Conservation (phyloP, 2,113 vertebrate genomes). For the Aythya baeri region DNA sequence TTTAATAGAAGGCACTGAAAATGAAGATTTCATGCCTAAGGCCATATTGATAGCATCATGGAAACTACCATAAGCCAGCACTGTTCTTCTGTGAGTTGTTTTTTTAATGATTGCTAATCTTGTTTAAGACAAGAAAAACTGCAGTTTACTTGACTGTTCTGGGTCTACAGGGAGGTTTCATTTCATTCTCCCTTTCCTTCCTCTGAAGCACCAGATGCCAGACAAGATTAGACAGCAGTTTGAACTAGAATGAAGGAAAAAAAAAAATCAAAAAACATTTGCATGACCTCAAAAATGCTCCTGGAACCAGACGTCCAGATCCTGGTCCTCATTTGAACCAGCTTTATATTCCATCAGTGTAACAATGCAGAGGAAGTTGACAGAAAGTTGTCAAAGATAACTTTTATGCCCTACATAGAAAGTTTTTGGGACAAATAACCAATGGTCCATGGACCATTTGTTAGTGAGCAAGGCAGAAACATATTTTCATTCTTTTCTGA, state of each 20-base stretch:
- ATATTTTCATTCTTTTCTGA: neutral
- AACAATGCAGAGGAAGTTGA: neutral
- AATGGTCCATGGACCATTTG: neutral
- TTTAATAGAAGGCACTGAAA: slow-evolving; percentile 2
- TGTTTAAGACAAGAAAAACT: slow-evolving; percentile 6
- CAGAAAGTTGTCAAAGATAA: neutral
- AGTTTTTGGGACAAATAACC: neutral
- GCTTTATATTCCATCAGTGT: neutral
- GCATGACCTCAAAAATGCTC: slow-evolving; percentile 6
- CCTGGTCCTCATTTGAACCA: slow-evolving; percentile 16
- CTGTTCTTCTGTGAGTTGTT: neutral
- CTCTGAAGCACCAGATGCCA: slow-evolving; percentile 39
- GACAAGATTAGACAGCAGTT: slow-evolving; percentile 38
- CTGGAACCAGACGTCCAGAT: neutral
- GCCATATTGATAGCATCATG: neutral
- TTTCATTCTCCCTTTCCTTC: slow-evolving; percentile 20
- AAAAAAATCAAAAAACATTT: neutral
- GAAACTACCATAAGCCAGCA: neutral
- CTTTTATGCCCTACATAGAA: neutral
- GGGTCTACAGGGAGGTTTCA: slow-evolving; percentile 24
- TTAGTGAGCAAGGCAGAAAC: neutral
- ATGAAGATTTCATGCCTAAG: neutral
- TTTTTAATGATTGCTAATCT: slow-evolving; percentile 27
- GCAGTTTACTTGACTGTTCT: neutral
- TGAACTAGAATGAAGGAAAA: slow-evolving; percentile 8